Evolutionary conservation across 2,888 invertebrate species (phyloP), one percentile per base, ranked within the genome.

Genomic region (Limnephilus lunatus): DNA sequence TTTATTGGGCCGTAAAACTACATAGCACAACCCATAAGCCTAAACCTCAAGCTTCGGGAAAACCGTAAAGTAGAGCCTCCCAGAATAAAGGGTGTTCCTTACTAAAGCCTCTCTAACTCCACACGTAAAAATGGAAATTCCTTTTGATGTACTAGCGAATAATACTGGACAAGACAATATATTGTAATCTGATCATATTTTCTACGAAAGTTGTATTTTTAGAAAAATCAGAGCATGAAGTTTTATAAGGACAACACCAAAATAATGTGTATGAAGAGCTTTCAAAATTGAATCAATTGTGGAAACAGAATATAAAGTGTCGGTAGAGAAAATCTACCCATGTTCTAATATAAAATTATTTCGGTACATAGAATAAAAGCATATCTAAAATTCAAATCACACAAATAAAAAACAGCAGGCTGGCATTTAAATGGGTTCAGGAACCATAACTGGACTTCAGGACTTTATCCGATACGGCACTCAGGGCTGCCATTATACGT

Each of bases 1-100:
- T 89, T 89, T 89, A 80, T 80, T 35, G 88, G 88, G 88, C 35
- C 19, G 88, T 89, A 89, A 89, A 89, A 89, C 88, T 89, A 68
- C 68, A 68, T 68, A 89, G 81, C 81, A 89, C 81, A 81, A 31
- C 31, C 87, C 44, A 48, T 86, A 86, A 39, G 85, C 87, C 87
- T 87, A 68, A 68, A 68, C 68, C 68, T 7, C 68, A n/a, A 68
- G n/a, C 68, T 25, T 68, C n/a, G 68, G n/a, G n/a, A 9, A 68
- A n/a, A 68, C 68, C 68, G 68, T n/a, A 68, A 68, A 68, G 68
- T n/a, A 68, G 9, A n/a, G 25, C 68, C 9, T 68, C 25, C n/a
- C n/a, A 68, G n/a, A 25, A 68, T 68, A 68, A 53, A 68, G 68
- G 68, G 68, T 25, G 9, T 68, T 7, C 2, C n/a, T 7, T 1